These are phyloP conservation scores for Silurus meridionalis DNA, from an alignment of 2,113 vertebrate species.

Conservation along the genomic window DNA sequence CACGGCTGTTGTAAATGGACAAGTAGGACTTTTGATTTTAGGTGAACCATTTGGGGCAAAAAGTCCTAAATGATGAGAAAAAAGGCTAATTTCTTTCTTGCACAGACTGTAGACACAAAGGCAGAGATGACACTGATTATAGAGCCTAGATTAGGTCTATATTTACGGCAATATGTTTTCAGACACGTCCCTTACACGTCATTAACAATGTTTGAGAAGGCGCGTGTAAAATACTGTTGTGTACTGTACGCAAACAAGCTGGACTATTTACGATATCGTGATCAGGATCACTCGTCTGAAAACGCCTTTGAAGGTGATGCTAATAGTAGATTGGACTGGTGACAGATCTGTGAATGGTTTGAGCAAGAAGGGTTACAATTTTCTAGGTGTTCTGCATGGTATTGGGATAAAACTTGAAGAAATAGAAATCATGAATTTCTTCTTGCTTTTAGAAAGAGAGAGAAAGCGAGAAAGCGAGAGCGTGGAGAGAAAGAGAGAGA, in stretches of 20 bases:
- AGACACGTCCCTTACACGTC: neutral
- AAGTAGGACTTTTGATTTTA: neutral
- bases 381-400: neutral
- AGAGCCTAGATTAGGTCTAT: neutral
- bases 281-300: neutral
- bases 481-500: no score
- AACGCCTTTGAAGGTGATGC: neutral
- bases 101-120: neutral
- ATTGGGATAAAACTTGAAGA: neutral
- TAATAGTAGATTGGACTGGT: neutral
- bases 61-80: no score
- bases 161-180: neutral
- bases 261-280: neutral
- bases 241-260: neutral
- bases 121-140: neutral
- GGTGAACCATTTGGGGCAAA: neutral
- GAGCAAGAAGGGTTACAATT: neutral
- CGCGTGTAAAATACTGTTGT: neutral
- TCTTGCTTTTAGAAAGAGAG: neutral
- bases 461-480: neutral
- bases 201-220: neutral
- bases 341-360: neutral
- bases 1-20: neutral
- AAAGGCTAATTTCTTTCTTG: neutral
- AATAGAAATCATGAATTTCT: neutral